Base-by-base conservation (phyloP, 2,888 invertebrate genomes). In the Leistus spinibarbis region DNA sequence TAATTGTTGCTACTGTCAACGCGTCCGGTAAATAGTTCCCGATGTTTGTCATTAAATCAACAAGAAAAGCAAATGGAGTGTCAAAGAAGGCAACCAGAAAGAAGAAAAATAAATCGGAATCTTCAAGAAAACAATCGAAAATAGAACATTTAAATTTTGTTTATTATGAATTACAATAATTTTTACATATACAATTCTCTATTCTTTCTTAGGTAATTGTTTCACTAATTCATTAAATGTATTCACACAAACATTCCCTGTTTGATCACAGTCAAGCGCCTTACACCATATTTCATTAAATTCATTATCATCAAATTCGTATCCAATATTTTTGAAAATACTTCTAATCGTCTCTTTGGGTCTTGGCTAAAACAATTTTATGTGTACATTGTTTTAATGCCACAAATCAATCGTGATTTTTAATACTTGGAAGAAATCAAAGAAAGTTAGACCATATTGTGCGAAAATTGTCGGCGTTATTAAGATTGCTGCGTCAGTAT, bases 221-320 rank as follows among this genome's bases (percentile, higher is more conserved):
- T 82, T 79, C 53, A 85, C 24, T 67, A 85, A 69, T 19, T 81
- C 79, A 66, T 83, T 82, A 76, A 89, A 89, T 5, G 89, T 89
- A 81, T 89, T 88, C 57, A 86, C 87, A 79, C 89, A 89, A 24
- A 90, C 89, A 82, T 84, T 84, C 2, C 87, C 88, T 78, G 86
- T 83, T 53, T 87, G 85, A 81, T 89, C 89, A 71, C 82, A 80
- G 77, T 87, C 84, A 77, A 86, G 82, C 1, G 89, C 89, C 78
- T 86, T 84, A 76, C 87, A 82, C 89, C 89, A 90, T 77, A 89
- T 78, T 73, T 81, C 80, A 54, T 86, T 82, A 79, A 90, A 90
- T 22, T 81, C 82, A 76, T 88, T 85, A 24, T 87, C 87, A 3
- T 85, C 85, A 76, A 90, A 87, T 71, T 83, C 81, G 78, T 88